Base-by-base conservation (phyloP, 1,140 invertebrate genomes). In the Drosophila orena region DNA sequence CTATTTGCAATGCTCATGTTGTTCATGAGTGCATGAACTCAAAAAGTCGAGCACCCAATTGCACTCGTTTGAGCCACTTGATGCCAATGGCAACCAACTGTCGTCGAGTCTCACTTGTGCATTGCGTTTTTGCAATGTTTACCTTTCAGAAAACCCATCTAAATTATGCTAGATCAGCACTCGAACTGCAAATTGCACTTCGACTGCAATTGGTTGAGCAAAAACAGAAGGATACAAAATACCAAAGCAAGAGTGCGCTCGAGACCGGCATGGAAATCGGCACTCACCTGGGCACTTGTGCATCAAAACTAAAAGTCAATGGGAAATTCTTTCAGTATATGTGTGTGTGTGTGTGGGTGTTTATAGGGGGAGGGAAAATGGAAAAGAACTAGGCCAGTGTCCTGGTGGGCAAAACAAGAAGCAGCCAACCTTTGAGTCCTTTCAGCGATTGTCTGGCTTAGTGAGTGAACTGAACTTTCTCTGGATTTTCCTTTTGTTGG, bases 211-310 rank as follows among this genome's bases (percentile, higher is more conserved):
- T 72, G 38, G 38, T 58, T 71, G 44, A 24, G 44, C 44, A 78
- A 49, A 69, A 60, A 62, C 44, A 61, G 12, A 43, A 14, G 3
- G 30, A 30, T 30, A 8, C 10, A 44, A 53, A 44, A 64, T 20
- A 46, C 27, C 17, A 22, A 56, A 24, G n/a, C 59, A 34, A 49
- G 37, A 44, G 52, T 38, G 56, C 60, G 34, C 60, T 79, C 66
- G 60, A 64, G 53, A 11, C 15, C 5, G 17, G 35, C 49, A 62
- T n/a, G 40, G 52, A 66, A 49, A 64, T 64, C 61, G 56, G 54
- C 40, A 73, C 58, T 64, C 54, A 79, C 58, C 72, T 77, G 61
- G 62, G 30, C 80, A 68, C 80, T 84, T 65, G 58, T 44, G 60
- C 53, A 83, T 76, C 65, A 79, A 55, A 85, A 70, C 56, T 56